A percentile compares a stretch with the other conserved stretches of the same genome.
These are phyloP conservation scores for Molossus alvarezi DNA, from an alignment of 2,797 vertebrate genomes.

Conservation along the genomic window DNA sequence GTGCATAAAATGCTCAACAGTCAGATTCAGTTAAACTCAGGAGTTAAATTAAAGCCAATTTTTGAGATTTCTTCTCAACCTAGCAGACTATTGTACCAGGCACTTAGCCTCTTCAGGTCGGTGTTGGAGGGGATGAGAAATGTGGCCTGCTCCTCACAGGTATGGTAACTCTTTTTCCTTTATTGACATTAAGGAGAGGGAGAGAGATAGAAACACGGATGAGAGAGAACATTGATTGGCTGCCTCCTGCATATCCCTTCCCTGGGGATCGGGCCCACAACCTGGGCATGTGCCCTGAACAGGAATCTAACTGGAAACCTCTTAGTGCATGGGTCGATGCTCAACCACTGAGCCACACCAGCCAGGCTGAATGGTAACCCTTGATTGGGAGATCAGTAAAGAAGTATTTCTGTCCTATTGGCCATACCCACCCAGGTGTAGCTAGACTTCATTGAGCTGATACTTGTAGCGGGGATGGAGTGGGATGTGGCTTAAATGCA, in stretches of 20 bases:
- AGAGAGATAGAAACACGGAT: too few relatives aligned
- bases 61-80: not conserved
- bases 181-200: too few relatives aligned
- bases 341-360: too few relatives aligned
- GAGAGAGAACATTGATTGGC: too few relatives aligned
- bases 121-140: not conserved
- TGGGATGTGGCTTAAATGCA: not conserved
- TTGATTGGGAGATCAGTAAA: not conserved
- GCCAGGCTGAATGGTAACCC: too few relatives aligned
- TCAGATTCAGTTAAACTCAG: not conserved
- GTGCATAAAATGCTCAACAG: not conserved
- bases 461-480: rapidly evolving
- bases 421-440: rapidly evolving
- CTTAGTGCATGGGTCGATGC: too few relatives aligned
- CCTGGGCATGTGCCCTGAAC: too few relatives aligned
- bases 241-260: too few relatives aligned
- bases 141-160: rapidly evolving
- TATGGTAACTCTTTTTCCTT: not conserved
- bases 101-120: not conserved
- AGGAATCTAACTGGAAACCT: too few relatives aligned
- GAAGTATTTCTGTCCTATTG: rapidly evolving
- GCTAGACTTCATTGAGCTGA: not conserved
- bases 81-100: not conserved
- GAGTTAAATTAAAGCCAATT: not conserved
- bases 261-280: too few relatives aligned